Conservation (phyloP, 2,113 vertebrate species). For the Himantopus leucocephalus region DNA sequence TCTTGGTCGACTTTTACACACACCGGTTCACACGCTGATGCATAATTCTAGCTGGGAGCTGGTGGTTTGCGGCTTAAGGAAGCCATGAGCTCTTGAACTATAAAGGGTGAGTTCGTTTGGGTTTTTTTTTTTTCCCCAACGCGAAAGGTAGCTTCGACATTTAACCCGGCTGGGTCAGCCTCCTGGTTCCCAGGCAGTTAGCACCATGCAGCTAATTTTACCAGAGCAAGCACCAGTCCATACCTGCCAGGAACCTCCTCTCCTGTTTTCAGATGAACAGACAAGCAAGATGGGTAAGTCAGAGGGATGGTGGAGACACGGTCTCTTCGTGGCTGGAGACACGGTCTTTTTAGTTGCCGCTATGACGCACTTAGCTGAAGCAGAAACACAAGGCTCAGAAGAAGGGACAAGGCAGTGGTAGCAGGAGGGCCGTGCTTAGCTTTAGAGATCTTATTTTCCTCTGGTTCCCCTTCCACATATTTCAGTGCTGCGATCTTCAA, state of each 20-base stretch:
- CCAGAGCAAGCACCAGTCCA: not conserved
- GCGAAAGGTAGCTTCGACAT: not conserved
- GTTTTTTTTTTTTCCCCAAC: not conserved
- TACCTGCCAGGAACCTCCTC: not conserved
- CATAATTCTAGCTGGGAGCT: not conserved
- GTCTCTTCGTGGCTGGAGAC: not conserved
- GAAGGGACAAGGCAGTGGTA: not conserved
- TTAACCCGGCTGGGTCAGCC: not conserved
- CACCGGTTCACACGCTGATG: fast-evolving
- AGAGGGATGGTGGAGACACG: not conserved
- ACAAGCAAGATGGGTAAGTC: not conserved
- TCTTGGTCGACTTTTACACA: not conserved
- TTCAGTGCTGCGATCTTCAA: not conserved
- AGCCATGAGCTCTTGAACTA: not conserved
- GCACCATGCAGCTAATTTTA: not conserved
- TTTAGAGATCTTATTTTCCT: constrained; percentile 3
- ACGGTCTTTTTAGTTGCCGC: not conserved
- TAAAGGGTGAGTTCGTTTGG: not conserved
- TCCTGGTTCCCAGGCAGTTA: not conserved
- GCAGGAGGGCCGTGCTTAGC: not conserved
- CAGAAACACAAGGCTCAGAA: not conserved
- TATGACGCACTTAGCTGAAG: not conserved
- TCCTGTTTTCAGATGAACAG: not conserved
- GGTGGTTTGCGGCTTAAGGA: not conserved
- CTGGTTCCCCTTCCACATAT: not conserved